Evolutionary conservation across 2,888 invertebrate genomes (phyloP).

Genomic region (Maniola hyperantus): DNA sequence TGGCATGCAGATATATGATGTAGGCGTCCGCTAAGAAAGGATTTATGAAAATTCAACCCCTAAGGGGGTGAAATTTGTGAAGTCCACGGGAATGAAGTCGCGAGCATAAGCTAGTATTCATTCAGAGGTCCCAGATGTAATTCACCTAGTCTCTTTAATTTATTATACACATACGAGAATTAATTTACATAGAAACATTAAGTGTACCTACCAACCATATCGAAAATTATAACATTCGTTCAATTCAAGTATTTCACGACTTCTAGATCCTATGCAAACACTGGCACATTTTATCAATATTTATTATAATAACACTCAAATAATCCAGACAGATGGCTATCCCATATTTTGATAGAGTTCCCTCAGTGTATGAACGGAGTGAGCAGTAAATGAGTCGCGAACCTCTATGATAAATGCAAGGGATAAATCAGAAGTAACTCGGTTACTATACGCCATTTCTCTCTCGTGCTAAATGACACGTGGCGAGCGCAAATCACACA

Average conservation of each 20-base stretch:
- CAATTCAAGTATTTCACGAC: conserved; percentile 8
- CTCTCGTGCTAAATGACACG: conserved; percentile 67
- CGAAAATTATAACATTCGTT: background rate
- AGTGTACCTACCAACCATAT: background rate
- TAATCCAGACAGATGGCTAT: conserved; percentile 43
- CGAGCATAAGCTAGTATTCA: too few species aligned
- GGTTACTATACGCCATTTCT: conserved; percentile 68
- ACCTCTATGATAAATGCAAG: conserved; percentile 63
- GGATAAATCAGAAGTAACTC: conserved; percentile 49
- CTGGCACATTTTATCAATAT: conserved; percentile 20
- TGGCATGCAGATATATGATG: too few species aligned
- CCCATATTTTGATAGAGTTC: conserved; percentile 47
- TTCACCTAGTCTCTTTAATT: too few species aligned
- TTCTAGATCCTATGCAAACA: conserved; percentile 4
- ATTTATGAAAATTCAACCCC: too few species aligned
- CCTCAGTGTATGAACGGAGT: conserved; percentile 55
- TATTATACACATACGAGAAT: background rate
- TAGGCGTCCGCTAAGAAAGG: too few species aligned
- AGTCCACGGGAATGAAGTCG: too few species aligned
- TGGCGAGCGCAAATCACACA: conserved; percentile 50
- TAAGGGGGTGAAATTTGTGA: too few species aligned
- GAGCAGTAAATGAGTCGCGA: conserved; percentile 62
- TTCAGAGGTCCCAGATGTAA: too few species aligned
- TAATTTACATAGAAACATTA: background rate
- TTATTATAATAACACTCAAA: conserved; percentile 24